Evolutionary conservation across 1,140 invertebrate species (phyloP).

Genomic region (Grapholita molesta): DNA sequence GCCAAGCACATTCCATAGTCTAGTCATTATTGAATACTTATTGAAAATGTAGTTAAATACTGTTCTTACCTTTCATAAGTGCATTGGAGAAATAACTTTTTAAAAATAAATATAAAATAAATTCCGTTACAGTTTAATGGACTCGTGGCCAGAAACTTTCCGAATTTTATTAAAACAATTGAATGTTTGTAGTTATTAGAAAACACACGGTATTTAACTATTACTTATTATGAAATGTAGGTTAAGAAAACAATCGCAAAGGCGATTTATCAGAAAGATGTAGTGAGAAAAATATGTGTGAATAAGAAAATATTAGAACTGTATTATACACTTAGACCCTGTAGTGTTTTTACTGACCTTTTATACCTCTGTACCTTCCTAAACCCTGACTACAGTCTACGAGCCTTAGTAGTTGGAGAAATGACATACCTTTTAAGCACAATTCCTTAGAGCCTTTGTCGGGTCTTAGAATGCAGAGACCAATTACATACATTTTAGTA

Average conservation of each 20-base stretch:
- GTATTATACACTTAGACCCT: slow-evolving; percentile 58
- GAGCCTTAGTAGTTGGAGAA: background rate
- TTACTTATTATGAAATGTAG: slow-evolving; percentile 21
- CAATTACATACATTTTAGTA: too few species aligned
- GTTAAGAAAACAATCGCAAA: slow-evolving; percentile 37
- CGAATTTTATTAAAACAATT: slow-evolving; percentile 25
- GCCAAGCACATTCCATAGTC: slow-evolving; percentile 51
- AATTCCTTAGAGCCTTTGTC: background rate
- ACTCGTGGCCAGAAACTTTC: background rate
- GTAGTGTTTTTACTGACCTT: slow-evolving; percentile 72
- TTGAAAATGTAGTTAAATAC: background rate
- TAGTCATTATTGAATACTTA: slow-evolving; percentile 36
- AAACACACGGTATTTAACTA: slow-evolving; percentile 31
- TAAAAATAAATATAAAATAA: background rate
- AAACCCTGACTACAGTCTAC: slow-evolving; percentile 15
- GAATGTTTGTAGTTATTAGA: slow-evolving; percentile 30
- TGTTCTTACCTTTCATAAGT: background rate
- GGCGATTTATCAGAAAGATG: slow-evolving; percentile 57
- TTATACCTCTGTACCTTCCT: slow-evolving; percentile 69
- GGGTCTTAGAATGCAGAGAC: background rate
- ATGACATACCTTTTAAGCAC: background rate
- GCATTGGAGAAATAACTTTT: background rate
- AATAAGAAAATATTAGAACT: slow-evolving; percentile 45
- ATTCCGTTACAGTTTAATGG: background rate
- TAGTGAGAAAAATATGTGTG: slow-evolving; percentile 63